Conservation (phyloP, 2,888 invertebrate species). For the Macrosoma leucophasiata region DNA sequence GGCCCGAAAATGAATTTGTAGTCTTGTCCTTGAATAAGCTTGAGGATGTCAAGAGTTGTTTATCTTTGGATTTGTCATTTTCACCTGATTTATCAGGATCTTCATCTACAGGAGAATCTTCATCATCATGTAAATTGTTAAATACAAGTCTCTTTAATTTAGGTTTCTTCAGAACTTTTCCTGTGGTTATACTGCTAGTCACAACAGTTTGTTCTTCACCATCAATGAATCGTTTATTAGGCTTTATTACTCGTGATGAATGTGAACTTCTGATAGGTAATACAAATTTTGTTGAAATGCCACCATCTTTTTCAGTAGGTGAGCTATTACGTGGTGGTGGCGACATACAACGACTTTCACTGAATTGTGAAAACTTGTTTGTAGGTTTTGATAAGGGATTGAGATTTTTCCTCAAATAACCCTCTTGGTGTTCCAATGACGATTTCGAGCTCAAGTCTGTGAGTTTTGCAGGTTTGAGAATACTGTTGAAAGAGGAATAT, state of each 20-base stretch:
- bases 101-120: slow-evolving; percentile 47
- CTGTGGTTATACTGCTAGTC: slow-evolving; percentile 39
- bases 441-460: slow-evolving; percentile 78
- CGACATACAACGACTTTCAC: slow-evolving; percentile 62
- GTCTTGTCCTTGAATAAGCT: slow-evolving; percentile 66
- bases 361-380: slow-evolving; percentile 66
- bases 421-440: slow-evolving; percentile 66
- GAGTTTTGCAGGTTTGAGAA: slow-evolving; percentile 77
- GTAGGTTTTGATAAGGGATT: slow-evolving; percentile 66
- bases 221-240: slow-evolving; percentile 89
- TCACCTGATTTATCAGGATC: slow-evolving; percentile 45
- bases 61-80: slow-evolving; percentile 50
- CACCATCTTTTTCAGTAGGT: slow-evolving; percentile 53
- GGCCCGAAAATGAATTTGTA: slow-evolving; percentile 55
- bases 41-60: slow-evolving; percentile 43
- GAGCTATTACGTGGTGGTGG: slow-evolving; percentile 62
- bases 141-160: slow-evolving; percentile 66
- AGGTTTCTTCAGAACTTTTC: slow-evolving; percentile 69
- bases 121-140: slow-evolving; percentile 55
- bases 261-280: slow-evolving; percentile 88
- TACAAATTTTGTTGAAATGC: slow-evolving; percentile 77
- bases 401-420: slow-evolving; percentile 62
- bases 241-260: slow-evolving; percentile 91
- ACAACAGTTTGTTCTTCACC: slow-evolving; percentile 70
- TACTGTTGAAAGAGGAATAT: slow-evolving; percentile 75